Evolutionary conservation across 2,113 vertebrate species (phyloP), one percentile per base, ranked within the genome.

Genomic region (Ellobius talpinus): DNA sequence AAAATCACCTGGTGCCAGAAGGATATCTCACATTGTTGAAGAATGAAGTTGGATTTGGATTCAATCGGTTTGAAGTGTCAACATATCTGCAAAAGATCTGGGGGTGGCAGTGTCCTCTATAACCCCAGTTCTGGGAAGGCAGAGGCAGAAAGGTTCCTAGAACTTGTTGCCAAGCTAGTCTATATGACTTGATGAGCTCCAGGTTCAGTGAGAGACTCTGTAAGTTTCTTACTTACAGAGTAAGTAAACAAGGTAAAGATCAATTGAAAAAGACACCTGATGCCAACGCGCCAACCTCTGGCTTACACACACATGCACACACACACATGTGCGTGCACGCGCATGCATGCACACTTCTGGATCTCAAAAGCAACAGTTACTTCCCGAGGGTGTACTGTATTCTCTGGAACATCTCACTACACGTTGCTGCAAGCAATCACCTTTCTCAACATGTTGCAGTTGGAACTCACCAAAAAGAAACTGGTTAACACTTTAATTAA

Each of bases 381-480:
- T 42, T 94, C 33, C 39, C 52, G 8, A 12, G 78, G 50, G 87
- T 31, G 33, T 16, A 9, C 10, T 65, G 17, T 31, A 17, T 52
- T 45, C 19, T 65, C 26, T 0, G 33, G 50, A 63, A 39, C 9
- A 39, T 16, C 0, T 0, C 16, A 8, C n/a, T 13, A 24, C 0
- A 21, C 7, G 1, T 3, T 63, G 47, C 63, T 74, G 2, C 39
- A 66, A 73, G 45, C 42, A 31, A 63, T 26, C 6, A 1, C 26
- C 31, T 63, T 50, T 45, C 9, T 68, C 23, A 72, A 68, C 42
- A 81, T 7, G 3, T 4, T 4, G 45, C 36, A 29, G 8, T 8
- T 16, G 7, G 1, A 42, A 13, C 61, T 58, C 24, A 65, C 17
- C 73, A 82, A 55, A 92, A 93, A 89, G 13, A 0, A 68, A 63